phyloP scores from a whole-genome alignment of 2,888 invertebrate genomes.

The Camptogramma bilineatum region DNA sequence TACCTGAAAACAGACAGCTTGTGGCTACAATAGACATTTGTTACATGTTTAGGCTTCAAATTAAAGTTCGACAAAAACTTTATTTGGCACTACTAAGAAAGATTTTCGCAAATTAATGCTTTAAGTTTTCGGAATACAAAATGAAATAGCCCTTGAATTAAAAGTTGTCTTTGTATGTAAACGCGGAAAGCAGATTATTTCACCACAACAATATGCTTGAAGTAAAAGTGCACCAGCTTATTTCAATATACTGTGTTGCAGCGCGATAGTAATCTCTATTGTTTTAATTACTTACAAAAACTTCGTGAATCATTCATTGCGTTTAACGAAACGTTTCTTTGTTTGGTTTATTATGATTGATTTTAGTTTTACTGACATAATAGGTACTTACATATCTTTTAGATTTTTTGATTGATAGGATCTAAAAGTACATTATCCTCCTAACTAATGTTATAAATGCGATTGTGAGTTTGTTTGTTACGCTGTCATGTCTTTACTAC shows the following conservation, averaged over 20 bases:
- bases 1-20: too few relatives aligned
- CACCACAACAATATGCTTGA: neutral
- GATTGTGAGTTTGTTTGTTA: too few relatives aligned
- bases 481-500: too few relatives aligned
- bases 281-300: constrained; percentile 40
- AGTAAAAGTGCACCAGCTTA: constrained; percentile 2
- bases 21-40: too few relatives aligned
- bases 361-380: constrained; percentile 31
- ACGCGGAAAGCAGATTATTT: neutral
- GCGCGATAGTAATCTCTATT: constrained; percentile 39
- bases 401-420: neutral
- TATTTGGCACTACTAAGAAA: neutral
- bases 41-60: too few relatives aligned
- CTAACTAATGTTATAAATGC: too few relatives aligned
- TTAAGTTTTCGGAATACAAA: too few relatives aligned
- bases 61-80: neutral
- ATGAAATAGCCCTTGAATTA: too few relatives aligned
- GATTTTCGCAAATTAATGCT: too few relatives aligned
- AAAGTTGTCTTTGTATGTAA: too few relatives aligned
- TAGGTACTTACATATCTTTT: neutral
- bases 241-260: constrained; percentile 12
- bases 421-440: too few relatives aligned
- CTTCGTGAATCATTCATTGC: constrained; percentile 42
- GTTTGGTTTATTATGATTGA: constrained; percentile 36
- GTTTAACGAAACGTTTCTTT: constrained; percentile 37